Evolutionary conservation across 2,888 invertebrate genomes (phyloP).

Genomic region (Polydrusus pterygomalis): DNA sequence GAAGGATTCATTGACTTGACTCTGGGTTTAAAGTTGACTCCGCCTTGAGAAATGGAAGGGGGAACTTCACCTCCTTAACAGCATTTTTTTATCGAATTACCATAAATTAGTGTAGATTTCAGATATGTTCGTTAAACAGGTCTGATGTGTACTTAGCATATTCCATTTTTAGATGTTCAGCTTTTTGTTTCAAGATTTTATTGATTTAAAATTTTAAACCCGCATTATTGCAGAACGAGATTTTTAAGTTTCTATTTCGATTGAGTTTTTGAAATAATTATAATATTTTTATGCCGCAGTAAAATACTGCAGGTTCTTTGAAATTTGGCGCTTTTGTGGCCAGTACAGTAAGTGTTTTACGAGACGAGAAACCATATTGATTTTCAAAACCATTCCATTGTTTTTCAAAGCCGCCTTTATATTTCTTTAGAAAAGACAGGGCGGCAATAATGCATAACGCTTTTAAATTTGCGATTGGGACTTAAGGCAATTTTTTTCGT

Average conservation of each 20-base stretch:
- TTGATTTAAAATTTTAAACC: slow-evolving; percentile 30
- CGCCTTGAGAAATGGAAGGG: slow-evolving; percentile 63
- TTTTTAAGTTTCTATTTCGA: slow-evolving; percentile 23
- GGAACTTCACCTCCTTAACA: slow-evolving; percentile 65
- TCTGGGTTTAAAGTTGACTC: slow-evolving; percentile 62
- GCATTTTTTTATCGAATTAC: slow-evolving; percentile 68
- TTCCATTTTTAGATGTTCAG: slow-evolving; percentile 57
- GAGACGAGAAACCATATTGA: too few species aligned
- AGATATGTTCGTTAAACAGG: slow-evolving; percentile 64
- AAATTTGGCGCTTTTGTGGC: too few species aligned
- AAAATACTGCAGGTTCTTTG: too few species aligned
- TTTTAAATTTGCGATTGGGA: too few species aligned
- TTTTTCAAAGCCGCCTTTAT: too few species aligned
- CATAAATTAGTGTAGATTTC: slow-evolving; percentile 69
- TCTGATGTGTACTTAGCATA: slow-evolving; percentile 65
- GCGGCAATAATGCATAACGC: too few species aligned
- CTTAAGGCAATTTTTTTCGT: too few species aligned
- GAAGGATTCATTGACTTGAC: slow-evolving; percentile 63
- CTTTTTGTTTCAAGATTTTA: slow-evolving; percentile 51
- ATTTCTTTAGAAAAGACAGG: too few species aligned
- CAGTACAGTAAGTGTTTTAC: too few species aligned
- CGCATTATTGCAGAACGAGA: neutral
- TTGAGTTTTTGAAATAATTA: slow-evolving; percentile 26
- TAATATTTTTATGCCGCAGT: neutral
- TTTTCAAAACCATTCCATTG: too few species aligned